Percentiles rank a stretch among this genome's conserved stretches.
Conservation (phyloP, 2,888 invertebrate species). For the Ophion ellenae region DNA sequence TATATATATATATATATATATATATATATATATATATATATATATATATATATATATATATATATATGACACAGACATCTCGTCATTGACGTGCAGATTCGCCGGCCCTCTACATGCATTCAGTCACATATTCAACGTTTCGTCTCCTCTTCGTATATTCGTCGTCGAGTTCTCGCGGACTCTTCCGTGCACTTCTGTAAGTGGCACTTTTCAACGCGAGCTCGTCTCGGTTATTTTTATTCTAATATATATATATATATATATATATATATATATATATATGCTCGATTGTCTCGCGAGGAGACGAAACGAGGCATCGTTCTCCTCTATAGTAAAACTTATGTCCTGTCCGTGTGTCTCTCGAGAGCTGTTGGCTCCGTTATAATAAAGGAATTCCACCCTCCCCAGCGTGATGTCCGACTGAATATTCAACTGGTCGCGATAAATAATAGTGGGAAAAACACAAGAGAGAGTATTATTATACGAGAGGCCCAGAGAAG, state of each 20-base stretch:
- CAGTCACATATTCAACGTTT: constrained; percentile 61
- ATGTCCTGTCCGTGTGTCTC: constrained; percentile 17
- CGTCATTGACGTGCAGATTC: constrained; percentile 58
- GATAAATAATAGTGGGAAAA: constrained; percentile 75
- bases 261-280: constrained; percentile 10
- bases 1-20: too few species aligned
- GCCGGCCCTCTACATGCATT: constrained; percentile 47
- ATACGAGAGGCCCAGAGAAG: constrained; percentile 32
- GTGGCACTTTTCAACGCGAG: constrained; percentile 67
- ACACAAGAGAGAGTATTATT: constrained; percentile 43
- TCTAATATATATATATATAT: constrained; percentile 44
- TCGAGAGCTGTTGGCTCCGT: constrained; percentile 29
- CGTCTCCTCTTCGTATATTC: constrained; percentile 23
- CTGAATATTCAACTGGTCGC: constrained; percentile 77
- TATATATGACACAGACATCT: constrained; percentile 31
- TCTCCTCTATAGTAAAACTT: constrained; percentile 31
- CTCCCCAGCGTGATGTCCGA: constrained; percentile 42
- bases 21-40: too few species aligned
- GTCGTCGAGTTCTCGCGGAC: constrained; percentile 48
- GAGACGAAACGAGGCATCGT: constrained; percentile 43
- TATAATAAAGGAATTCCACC: constrained; percentile 52
- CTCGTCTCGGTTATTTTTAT: constrained; percentile 54
- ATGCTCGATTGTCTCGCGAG: constrained; percentile 55
- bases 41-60: too few species aligned
- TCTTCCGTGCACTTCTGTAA: constrained; percentile 65